Conservation (phyloP, 2,888 invertebrate genomes). For the Tipula unca region DNA sequence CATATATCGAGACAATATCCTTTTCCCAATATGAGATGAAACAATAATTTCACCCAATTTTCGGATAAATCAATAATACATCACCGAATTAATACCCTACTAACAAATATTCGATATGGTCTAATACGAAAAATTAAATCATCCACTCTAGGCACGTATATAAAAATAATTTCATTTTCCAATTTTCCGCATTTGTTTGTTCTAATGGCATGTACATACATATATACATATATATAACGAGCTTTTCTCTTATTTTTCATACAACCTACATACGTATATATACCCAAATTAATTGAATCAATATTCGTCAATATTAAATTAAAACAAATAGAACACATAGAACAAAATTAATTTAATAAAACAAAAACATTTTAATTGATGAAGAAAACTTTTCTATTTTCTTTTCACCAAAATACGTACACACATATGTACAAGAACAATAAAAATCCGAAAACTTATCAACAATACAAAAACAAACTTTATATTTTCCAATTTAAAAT, state of each 20-base stretch:
- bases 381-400: not conserved
- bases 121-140: not conserved
- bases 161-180: not conserved
- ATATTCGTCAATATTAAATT: not conserved
- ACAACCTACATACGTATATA: not conserved
- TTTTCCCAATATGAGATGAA: not conserved
- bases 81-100: not conserved
- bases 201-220: not conserved
- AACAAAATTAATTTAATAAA: not conserved
- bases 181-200: not conserved
- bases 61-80: not conserved
- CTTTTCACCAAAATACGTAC: not conserved
- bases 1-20: not conserved
- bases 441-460: not conserved
- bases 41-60: not conserved
- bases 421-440: not conserved
- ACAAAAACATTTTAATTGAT: not conserved
- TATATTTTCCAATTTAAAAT: not conserved
- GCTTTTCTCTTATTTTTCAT: not conserved
- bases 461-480: not conserved
- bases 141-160: not conserved
- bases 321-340: not conserved
- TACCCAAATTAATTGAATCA: not conserved
- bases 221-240: not conserved
- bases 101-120: not conserved